These are phyloP conservation scores for Pachycephus smyrnensis DNA, from an alignment of 2,888 invertebrate species.

Conservation along the genomic window DNA sequence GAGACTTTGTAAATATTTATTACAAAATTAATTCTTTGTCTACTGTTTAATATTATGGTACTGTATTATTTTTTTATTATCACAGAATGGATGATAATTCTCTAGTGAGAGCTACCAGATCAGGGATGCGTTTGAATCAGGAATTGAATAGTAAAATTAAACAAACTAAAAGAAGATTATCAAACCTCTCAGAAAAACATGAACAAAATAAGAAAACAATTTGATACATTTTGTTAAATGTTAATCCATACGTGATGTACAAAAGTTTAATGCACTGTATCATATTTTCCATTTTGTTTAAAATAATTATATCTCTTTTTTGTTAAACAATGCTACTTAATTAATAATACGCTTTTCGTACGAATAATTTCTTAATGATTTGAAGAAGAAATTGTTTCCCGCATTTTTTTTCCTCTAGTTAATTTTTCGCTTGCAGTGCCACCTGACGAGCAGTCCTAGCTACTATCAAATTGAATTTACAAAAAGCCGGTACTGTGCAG, in stretches of 20 bases:
- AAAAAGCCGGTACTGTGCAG: neutral
- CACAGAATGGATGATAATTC: neutral
- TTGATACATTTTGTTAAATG: neutral
- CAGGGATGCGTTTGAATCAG: neutral
- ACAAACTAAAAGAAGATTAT: neutral
- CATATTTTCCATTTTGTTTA: neutral
- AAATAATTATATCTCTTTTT: neutral
- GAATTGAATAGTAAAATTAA: neutral
- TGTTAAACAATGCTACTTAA: neutral
- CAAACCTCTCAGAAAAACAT: neutral
- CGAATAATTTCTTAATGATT: neutral
- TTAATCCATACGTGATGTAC: no score
- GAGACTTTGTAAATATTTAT: neutral
- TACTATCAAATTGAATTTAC: neutral
- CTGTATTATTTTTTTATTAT: neutral
- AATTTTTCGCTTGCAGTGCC: neutral
- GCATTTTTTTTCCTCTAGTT: neutral
- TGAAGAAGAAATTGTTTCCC: neutral
- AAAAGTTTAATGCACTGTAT: no score
- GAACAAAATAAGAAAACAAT: neutral
- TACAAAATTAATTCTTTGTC: neutral
- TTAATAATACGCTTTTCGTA: neutral
- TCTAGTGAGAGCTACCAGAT: neutral
- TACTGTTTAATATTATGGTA: neutral
- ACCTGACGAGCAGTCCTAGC: neutral